Evolutionary conservation across 2,113 vertebrate genomes (phyloP).

Genomic region (Hirundichthys speculiger): DNA sequence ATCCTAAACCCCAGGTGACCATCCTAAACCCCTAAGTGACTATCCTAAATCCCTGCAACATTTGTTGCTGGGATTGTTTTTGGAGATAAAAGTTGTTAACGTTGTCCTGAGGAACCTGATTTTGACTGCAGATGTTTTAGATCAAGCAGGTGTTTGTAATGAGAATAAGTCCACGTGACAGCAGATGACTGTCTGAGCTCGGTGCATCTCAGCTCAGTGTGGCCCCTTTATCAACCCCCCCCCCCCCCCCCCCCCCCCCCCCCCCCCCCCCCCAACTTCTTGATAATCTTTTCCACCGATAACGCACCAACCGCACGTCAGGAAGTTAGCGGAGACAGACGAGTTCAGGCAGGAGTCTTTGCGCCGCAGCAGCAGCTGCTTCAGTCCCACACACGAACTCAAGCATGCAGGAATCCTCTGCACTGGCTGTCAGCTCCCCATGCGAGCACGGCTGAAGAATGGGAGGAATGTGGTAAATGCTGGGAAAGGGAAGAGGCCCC

Average conservation of each 20-base stretch:
- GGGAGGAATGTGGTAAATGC: slow-evolving; percentile 66
- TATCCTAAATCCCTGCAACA: too few relatives aligned
- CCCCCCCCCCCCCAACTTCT: slow-evolving; percentile 7
- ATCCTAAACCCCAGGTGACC: too few relatives aligned
- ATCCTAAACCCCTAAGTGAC: too few relatives aligned
- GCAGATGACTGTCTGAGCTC: slow-evolving; percentile 16
- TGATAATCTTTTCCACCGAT: not conserved
- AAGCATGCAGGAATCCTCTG: slow-evolving; percentile 1
- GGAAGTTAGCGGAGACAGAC: slow-evolving; percentile 45
- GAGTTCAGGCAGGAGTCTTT: slow-evolving; percentile 40
- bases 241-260: slow-evolving; percentile 4
- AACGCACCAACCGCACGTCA: slow-evolving; percentile 10
- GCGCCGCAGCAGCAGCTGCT: slow-evolving; percentile 56
- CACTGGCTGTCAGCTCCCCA: slow-evolving; percentile 31
- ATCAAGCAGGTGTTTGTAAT: not conserved
- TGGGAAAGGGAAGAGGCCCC: slow-evolving; percentile 59
- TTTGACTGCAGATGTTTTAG: not conserved
- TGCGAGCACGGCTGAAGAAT: slow-evolving; percentile 39
- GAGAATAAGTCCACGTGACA: not conserved
- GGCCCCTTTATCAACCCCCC: slow-evolving; percentile 9
- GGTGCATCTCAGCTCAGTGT: slow-evolving; percentile 3
- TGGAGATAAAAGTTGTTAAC: too few relatives aligned
- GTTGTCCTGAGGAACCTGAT: too few relatives aligned
- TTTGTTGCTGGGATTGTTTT: too few relatives aligned
- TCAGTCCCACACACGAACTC: slow-evolving; percentile 22